A percentile compares a stretch with the other conserved stretches of the same genome.
phyloP scores from a whole-genome alignment of 1,140 invertebrate genomes.

The Tetramorium simillimum region DNA sequence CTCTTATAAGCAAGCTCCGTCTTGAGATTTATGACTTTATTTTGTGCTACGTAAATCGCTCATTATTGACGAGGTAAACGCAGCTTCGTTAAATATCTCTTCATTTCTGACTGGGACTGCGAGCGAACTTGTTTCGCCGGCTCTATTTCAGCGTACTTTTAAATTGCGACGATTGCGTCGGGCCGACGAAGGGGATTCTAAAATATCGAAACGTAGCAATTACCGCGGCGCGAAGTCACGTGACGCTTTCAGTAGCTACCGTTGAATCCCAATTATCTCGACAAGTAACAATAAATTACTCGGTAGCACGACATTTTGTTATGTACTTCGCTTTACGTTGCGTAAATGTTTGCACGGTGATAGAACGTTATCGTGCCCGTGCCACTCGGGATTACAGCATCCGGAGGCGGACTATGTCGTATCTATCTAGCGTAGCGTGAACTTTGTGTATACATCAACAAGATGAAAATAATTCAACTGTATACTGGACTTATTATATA shows the following conservation, averaged over 20 bases:
- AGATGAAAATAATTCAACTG: conserved; percentile 15
- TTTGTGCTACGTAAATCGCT: conserved; percentile 59
- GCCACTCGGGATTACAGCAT: conserved; percentile 69
- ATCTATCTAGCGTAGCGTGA: conserved; percentile 37
- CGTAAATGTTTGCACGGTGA: conserved; percentile 82
- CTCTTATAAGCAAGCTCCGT: conserved; percentile 57
- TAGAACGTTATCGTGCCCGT: conserved; percentile 76
- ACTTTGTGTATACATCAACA: conserved; percentile 29
- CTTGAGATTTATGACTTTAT: conserved; percentile 70
- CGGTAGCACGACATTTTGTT: conserved; percentile 68
- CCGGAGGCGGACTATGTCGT: conserved; percentile 59
- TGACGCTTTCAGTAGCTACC: conserved; percentile 51
- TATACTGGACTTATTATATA: conserved; percentile 11
- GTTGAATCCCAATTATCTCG: conserved; percentile 67
- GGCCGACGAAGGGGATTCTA: not conserved
- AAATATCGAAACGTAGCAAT: not conserved
- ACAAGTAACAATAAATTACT: conserved; percentile 78
- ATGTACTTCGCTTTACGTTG: conserved; percentile 77
- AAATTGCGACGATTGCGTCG: not conserved
- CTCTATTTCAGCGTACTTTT: not conserved
- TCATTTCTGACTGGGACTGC: not conserved
- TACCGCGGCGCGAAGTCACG: not conserved
- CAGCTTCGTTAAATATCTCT: conserved; percentile 22
- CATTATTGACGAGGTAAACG: conserved; percentile 55
- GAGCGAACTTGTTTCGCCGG: not conserved